A percentile compares a stretch with the other conserved stretches of the same genome.
These are phyloP conservation scores for Troides helena DNA, from an alignment of 2,888 invertebrate genomes.

Conservation along the genomic window DNA sequence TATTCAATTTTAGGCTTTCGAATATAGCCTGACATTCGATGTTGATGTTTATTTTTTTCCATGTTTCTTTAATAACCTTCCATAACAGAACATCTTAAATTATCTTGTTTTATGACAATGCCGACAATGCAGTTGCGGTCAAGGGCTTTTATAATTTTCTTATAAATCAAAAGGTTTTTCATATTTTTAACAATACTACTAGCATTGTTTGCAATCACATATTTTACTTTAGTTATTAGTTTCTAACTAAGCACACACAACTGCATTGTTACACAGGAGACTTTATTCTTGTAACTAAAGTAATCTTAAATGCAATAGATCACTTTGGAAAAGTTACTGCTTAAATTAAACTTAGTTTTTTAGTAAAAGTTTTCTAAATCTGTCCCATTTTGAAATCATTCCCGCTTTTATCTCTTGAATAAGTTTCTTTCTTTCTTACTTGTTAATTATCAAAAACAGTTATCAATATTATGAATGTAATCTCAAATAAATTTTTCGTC, in stretches of 20 bases:
- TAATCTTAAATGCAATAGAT: too few relatives aligned
- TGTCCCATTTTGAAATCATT: too few relatives aligned
- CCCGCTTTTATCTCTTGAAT: too few relatives aligned
- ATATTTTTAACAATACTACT: not conserved
- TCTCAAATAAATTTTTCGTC: too few relatives aligned
- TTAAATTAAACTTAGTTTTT: too few relatives aligned
- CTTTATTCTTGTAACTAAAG: not conserved
- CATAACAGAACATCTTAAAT: constrained; percentile 2
- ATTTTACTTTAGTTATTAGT: not conserved
- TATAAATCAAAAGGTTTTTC: not conserved
- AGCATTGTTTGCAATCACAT: not conserved
- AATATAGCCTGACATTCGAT: constrained; percentile 1
- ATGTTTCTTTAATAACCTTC: constrained; percentile 4
- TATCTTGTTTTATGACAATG: not conserved
- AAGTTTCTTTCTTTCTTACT: too few relatives aligned
- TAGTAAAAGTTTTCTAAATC: too few relatives aligned
- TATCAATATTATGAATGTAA: too few relatives aligned
- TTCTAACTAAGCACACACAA: not conserved
- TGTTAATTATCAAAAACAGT: too few relatives aligned
- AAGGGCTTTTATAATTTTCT: constrained; percentile 1
- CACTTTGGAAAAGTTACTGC: too few relatives aligned
- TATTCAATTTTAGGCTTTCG: constrained; percentile 11
- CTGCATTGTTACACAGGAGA: not conserved
- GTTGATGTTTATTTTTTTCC: not conserved
- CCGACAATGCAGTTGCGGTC: not conserved